A percentile compares a stretch with the other conserved stretches of the same genome.
Conservation (phyloP, 2,888 invertebrate genomes). For the Agrenia bidenticulata region DNA sequence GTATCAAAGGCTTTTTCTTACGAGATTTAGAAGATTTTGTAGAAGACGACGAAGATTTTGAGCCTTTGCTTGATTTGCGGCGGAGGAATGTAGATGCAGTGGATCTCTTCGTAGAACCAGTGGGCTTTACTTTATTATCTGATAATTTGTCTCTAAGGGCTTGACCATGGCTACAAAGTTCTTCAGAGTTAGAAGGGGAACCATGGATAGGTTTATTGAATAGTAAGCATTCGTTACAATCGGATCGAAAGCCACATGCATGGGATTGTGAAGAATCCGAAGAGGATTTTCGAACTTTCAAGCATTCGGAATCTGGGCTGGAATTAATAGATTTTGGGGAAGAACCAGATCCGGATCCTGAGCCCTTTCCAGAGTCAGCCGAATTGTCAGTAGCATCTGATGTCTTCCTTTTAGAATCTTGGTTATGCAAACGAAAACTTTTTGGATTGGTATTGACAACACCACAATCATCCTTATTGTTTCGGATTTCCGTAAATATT, state of each 20-base stretch:
- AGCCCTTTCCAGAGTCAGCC: conserved; percentile 50
- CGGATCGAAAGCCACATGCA: conserved; percentile 33
- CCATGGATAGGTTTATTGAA: conserved; percentile 18
- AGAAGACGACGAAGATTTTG: conserved; percentile 15
- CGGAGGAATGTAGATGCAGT: conserved; percentile 27
- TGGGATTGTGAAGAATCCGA: conserved; percentile 20
- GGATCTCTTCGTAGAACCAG: conserved; percentile 10
- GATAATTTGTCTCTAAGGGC: background rate
- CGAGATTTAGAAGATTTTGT: conserved; percentile 21
- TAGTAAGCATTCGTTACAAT: conserved; percentile 38
- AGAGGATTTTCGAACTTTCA: conserved; percentile 24
- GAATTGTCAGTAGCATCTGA: conserved; percentile 45
- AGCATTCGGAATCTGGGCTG: conserved; percentile 23
- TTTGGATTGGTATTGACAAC: background rate
- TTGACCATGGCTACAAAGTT: conserved; percentile 30
- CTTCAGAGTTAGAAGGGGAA: conserved; percentile 34
- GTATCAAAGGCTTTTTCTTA: conserved; percentile 34
- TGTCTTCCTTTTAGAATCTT: conserved; percentile 31
- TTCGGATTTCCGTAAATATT: background rate
- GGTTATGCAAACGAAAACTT: conserved; percentile 7
- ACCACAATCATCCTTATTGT: background rate
- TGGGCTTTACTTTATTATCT: background rate
- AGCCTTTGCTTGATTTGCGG: conserved; percentile 30
- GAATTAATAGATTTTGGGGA: conserved; percentile 27
- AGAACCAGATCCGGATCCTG: conserved; percentile 35